phyloP scores from a whole-genome alignment of 2,888 invertebrate species.

The Silvanus unidentatus region DNA sequence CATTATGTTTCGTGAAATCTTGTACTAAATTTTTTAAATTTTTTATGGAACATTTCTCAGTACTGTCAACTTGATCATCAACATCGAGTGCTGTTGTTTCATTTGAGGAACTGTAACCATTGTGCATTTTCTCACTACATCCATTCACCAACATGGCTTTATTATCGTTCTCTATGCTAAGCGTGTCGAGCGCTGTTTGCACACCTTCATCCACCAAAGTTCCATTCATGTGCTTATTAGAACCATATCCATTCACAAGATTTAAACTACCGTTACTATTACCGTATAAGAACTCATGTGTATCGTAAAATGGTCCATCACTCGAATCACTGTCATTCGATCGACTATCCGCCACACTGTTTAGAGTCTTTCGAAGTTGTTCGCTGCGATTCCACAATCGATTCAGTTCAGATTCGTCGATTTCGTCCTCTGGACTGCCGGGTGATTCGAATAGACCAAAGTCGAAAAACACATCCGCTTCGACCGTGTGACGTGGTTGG shows the following conservation, averaged over 20 bases:
- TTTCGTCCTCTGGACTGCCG: constrained; percentile 60
- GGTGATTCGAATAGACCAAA: constrained; percentile 63
- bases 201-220: constrained; percentile 1
- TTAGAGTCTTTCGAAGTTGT: constrained; percentile 10
- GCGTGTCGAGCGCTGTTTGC: background rate
- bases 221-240: background rate
- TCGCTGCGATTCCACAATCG: constrained; percentile 40
- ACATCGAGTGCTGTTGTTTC: constrained; percentile 15
- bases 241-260: constrained; percentile 4
- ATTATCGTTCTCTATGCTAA: constrained; percentile 7
- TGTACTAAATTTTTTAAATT: too few relatives aligned
- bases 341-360: constrained; percentile 15
- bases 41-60: too few relatives aligned
- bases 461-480: constrained; percentile 51
- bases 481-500: constrained; percentile 48
- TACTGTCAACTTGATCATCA: too few relatives aligned
- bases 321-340: constrained; percentile 47
- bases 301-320: constrained; percentile 50
- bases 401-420: constrained; percentile 29
- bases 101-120: background rate
- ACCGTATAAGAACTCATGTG: constrained; percentile 14
- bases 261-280: background rate
- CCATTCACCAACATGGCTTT: constrained; percentile 1
- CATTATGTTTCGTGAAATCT: background rate
- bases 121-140: too few relatives aligned